Percentiles rank a stretch among this genome's conserved stretches.
Evolutionary conservation across 2,888 invertebrate genomes (phyloP).

Genomic region (Eutolmus rufibarbis): DNA sequence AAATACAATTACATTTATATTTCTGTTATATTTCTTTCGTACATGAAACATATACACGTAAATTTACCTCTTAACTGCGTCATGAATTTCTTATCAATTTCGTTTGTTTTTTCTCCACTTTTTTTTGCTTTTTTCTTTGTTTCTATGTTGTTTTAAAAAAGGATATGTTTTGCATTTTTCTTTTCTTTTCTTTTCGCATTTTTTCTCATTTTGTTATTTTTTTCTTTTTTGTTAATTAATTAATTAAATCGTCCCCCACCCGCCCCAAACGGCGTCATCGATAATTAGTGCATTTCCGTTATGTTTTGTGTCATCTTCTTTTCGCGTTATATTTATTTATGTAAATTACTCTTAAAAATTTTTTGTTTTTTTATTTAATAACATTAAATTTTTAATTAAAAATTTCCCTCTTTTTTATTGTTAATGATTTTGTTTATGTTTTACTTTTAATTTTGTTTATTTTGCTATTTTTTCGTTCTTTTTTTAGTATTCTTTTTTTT

Average conservation of each 20-base stretch:
- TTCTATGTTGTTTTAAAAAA: constrained; percentile 27
- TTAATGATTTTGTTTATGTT: background rate
- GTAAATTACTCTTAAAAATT: background rate
- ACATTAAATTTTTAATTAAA: background rate
- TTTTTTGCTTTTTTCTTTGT: background rate
- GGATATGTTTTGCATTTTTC: constrained; percentile 33
- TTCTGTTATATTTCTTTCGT: constrained; percentile 25
- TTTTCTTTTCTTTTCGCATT: background rate
- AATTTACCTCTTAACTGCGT: background rate
- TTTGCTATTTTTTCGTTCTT: background rate
- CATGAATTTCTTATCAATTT: background rate
- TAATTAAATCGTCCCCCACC: background rate
- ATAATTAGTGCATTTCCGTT: background rate
- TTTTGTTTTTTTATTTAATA: background rate
- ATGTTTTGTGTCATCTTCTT: background rate
- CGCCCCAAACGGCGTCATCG: background rate
- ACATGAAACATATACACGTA: constrained; percentile 37
- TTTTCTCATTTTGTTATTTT: background rate
- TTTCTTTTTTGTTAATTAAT: background rate
- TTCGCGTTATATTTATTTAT: background rate
- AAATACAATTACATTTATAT: constrained; percentile 41
- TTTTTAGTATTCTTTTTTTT: background rate
- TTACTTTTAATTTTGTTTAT: background rate
- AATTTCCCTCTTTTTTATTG: background rate
- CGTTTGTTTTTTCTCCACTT: background rate